Conservation (phyloP, 2,113 vertebrate species). For the Plestiodon gilberti region DNA sequence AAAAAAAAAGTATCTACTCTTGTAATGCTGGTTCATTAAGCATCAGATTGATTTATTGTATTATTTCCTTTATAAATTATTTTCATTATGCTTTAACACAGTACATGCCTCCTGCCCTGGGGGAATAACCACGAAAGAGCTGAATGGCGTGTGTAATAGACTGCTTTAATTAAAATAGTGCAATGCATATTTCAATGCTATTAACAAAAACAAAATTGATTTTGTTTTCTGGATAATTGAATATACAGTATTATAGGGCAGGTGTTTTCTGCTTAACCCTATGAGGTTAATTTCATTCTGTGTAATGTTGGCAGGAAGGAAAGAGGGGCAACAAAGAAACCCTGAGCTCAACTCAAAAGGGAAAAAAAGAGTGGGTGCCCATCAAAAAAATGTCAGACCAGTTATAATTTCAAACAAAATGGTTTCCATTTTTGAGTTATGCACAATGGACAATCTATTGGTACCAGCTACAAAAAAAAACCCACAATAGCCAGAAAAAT, state of each 20-base stretch:
- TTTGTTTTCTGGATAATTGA: constrained; percentile 77
- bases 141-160: constrained; percentile 73
- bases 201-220: constrained; percentile 79
- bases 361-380: too few species aligned
- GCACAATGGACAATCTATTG: too few species aligned
- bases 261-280: constrained; percentile 68
- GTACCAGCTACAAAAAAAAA: too few species aligned
- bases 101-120: constrained; percentile 71
- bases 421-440: too few species aligned
- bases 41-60: constrained; percentile 74
- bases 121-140: constrained; percentile 70
- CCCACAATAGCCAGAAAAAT: too few species aligned
- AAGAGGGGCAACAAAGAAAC: too few species aligned
- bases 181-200: constrained; percentile 74
- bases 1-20: constrained; percentile 50
- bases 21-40: constrained; percentile 71
- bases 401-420: too few species aligned
- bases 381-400: too few species aligned
- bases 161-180: constrained; percentile 80
- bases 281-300: constrained; percentile 35
- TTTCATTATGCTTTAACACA: constrained; percentile 78
- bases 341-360: too few species aligned
- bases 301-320: not conserved
- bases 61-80: constrained; percentile 76
- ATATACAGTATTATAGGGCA: constrained; percentile 69